Evolutionary conservation across 1,140 invertebrate species (phyloP).

Genomic region (Ganaspis sp.): DNA sequence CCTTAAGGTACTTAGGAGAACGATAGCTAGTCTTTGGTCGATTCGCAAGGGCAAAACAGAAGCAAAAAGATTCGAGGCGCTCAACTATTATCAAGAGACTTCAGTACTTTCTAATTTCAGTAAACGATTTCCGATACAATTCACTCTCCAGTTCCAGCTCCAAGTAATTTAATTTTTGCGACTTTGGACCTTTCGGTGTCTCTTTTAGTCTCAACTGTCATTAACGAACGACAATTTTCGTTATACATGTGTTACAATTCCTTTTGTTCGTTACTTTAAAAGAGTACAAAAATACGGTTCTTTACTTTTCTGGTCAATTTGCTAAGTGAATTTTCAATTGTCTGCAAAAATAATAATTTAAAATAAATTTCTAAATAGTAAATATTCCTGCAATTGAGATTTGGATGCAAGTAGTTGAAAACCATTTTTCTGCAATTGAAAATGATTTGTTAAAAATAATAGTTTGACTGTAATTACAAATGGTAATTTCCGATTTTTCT

Average conservation of each 20-base stretch:
- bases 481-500: too few species aligned
- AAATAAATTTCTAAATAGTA: too few species aligned
- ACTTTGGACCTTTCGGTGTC: neutral
- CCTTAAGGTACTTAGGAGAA: conserved; percentile 24
- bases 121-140: conserved; percentile 21
- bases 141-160: neutral
- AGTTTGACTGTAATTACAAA: too few species aligned
- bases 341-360: too few species aligned
- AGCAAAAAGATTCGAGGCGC: neutral
- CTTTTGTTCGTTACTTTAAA: too few species aligned
- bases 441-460: too few species aligned
- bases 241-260: neutral
- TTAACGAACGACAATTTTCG: neutral
- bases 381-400: too few species aligned
- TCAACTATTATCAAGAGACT: conserved; percentile 14
- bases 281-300: too few species aligned
- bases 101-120: conserved; percentile 18
- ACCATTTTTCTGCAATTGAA: too few species aligned
- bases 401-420: too few species aligned
- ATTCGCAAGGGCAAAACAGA: conserved; percentile 14
- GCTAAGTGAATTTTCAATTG: too few species aligned
- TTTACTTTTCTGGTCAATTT: too few species aligned
- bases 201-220: neutral
- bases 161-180: neutral
- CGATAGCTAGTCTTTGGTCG: conserved; percentile 9